Conservation (phyloP, 2,113 vertebrate genomes). For the Burhinus oedicnemus region DNA sequence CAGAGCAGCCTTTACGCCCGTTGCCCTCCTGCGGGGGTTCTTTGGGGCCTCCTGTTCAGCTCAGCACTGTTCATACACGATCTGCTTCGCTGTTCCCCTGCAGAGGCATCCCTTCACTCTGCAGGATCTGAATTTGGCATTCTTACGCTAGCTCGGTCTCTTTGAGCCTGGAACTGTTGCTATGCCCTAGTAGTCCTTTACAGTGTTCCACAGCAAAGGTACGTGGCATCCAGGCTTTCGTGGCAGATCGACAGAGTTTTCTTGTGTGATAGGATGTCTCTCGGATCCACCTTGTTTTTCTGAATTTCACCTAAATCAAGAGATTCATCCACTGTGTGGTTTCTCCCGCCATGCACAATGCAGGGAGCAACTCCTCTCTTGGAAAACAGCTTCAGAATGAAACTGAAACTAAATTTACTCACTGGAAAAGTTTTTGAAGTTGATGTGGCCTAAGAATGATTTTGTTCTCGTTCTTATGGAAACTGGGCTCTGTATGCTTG, state of each 20-base stretch:
- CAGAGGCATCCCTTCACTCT: background rate
- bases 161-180: background rate
- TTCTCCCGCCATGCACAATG: background rate
- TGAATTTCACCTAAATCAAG: background rate
- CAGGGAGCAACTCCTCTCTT: background rate
- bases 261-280: background rate
- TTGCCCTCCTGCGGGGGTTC: background rate
- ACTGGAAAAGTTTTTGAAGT: background rate
- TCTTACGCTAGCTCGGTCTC: background rate
- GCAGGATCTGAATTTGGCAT: background rate
- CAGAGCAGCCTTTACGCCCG: background rate
- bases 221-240: background rate
- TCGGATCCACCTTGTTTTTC: background rate
- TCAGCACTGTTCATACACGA: background rate
- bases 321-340: background rate
- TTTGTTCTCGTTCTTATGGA: background rate
- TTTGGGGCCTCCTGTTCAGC: background rate
- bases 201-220: background rate
- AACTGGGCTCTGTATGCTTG: background rate
- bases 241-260: background rate
- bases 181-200: background rate
- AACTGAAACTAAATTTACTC: background rate
- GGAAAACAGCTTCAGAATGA: background rate
- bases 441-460: background rate
- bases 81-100: background rate